These are phyloP conservation scores for Prorops nasuta DNA, from an alignment of 1,140 invertebrate species.

Conservation along the genomic window DNA sequence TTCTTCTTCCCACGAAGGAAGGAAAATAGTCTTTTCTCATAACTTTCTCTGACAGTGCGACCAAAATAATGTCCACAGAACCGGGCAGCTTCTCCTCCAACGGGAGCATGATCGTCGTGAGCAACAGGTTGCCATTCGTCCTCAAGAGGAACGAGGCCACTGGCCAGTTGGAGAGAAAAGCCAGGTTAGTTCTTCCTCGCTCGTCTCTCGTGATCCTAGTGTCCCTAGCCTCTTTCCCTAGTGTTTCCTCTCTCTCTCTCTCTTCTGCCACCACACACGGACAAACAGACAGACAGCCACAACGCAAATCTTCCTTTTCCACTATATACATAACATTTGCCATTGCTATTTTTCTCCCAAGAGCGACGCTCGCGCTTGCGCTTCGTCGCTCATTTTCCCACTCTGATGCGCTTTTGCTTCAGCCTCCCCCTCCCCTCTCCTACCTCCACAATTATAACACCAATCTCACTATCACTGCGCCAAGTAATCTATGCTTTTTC, in stretches of 20 bases:
- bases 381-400: too few relatives aligned
- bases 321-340: too few relatives aligned
- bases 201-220: neutral
- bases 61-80: constrained; percentile 42
- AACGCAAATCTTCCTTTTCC: too few relatives aligned
- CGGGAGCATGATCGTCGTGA: constrained; percentile 84
- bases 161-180: constrained; percentile 72
- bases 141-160: constrained; percentile 71
- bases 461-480: too few relatives aligned
- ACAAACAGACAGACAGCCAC: too few relatives aligned
- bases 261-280: too few relatives aligned
- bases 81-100: constrained; percentile 51
- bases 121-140: constrained; percentile 85
- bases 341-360: too few relatives aligned
- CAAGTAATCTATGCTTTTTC: too few relatives aligned
- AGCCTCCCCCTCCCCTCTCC: too few relatives aligned
- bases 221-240: neutral
- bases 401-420: too few relatives aligned
- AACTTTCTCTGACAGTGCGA: neutral
- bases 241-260: neutral
- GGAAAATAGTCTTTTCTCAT: constrained; percentile 1
- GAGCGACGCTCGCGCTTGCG: too few relatives aligned
- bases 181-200: constrained; percentile 65
- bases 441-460: too few relatives aligned
- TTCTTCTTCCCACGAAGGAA: neutral